Evolutionary conservation across 2,888 invertebrate species (phyloP), one percentile per base, ranked within the genome.

Genomic region (Latheticus oryzae): DNA sequence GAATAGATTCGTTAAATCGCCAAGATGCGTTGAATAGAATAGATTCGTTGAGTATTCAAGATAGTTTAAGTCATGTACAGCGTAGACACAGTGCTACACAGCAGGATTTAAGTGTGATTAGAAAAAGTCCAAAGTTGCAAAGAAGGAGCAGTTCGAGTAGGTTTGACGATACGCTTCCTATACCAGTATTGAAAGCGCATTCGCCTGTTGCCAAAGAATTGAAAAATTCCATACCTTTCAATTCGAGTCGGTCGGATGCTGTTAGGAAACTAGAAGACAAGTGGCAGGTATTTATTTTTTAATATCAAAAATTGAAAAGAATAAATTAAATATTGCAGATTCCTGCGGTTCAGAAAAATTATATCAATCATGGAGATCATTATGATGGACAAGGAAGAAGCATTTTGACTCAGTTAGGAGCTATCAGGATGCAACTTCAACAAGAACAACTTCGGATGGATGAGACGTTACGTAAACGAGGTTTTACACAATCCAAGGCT

Each of bases 371-470:
- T 57, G 66, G 69, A 35, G 73, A 76, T 65, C 65, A 71, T 5
- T 58, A 66, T 1, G 81, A 82, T 33, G 83, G 84, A 47, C 74
- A 74, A 7, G 81, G 80, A 60, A 80, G 78, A 65, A 79, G 85
- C 47, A 85, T 88, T 55, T 68, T 88, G 59, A 88, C 88, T 0
- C 88, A 88, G 70, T 74, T 88, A 23, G 88, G 88, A 0, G 87
- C 88, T 7, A 87, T 88, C 52, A 75, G 87, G 26, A 80, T 86
- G 65, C 88, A 88, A 66, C 68, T 88, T 66, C 88, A 88, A 64
- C 78, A 86, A 30, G 87, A 88, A 54, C 86, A 87, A 71, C 71
- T 88, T 55, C 82, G 83, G 63, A 75, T 86, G 62, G 85, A 87
- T 74, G 80, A 79, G 67, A 73, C 74, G 42, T 66, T 79, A 64